Percentiles rank a stretch among this genome's conserved stretches.
phyloP scores from a whole-genome alignment of 2,888 invertebrate species.

The Gortyna flavago region DNA sequence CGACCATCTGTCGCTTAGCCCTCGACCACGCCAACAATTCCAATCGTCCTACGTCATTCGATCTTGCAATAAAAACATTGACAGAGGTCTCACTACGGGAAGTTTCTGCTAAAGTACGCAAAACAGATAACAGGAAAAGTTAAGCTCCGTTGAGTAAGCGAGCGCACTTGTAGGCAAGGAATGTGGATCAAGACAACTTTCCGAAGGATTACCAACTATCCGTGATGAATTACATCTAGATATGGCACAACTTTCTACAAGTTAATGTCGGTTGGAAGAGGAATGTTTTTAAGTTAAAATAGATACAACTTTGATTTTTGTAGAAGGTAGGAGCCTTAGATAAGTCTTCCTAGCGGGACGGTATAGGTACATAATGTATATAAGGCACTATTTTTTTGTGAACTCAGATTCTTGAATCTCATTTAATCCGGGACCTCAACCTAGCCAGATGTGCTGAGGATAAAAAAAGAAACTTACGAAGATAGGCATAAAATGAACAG shows the following conservation, averaged over 20 bases:
- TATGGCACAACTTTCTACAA: conserved; percentile 26
- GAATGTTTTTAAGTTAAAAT: conserved; percentile 6
- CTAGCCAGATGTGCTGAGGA: conserved; percentile 24
- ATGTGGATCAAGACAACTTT: conserved; percentile 60
- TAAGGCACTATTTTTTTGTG: neutral
- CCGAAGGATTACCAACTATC: conserved; percentile 58
- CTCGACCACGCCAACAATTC: conserved; percentile 7
- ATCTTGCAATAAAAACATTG: conserved; percentile 53
- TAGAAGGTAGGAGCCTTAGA: neutral
- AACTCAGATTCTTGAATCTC: neutral
- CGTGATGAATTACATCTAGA: conserved; percentile 48
- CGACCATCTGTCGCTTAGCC: neutral
- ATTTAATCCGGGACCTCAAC: neutral
- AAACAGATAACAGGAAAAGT: conserved; percentile 77
- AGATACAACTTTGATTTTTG: conserved; percentile 12
- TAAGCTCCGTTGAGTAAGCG: conserved; percentile 69
- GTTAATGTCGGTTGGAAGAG: conserved; percentile 7
- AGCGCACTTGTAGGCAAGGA: conserved; percentile 51
- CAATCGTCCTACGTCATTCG: conserved; percentile 24
- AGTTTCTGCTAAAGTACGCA: conserved; percentile 54
- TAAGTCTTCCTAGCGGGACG: neutral
- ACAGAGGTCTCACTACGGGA: conserved; percentile 39
- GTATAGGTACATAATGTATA: neutral
- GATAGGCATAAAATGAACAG: conserved; percentile 19
- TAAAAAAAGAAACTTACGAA: conserved; percentile 26